Evolutionary conservation across 1,140 invertebrate genomes (phyloP), one percentile per base, ranked within the genome.

Genomic region (Mycetomoellerius zeteki): DNA sequence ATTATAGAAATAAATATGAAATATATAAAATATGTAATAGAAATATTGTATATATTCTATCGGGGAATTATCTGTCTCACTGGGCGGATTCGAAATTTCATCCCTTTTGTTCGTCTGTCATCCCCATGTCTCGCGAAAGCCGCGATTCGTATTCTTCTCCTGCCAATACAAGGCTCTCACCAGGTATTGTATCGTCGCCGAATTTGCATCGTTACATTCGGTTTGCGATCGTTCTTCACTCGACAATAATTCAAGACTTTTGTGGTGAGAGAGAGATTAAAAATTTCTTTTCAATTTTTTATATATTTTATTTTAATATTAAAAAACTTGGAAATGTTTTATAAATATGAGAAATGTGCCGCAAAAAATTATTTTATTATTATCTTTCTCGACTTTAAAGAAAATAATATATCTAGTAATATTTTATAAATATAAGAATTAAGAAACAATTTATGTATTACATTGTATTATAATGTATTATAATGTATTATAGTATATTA

Each of bases 51-150:
- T n/a, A 14, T 65, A 65, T 67, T 65, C 19, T 30, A 21, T 10
- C 54, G 30, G 19, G 21, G 37, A 65, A 33, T 85, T 85, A 60
- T 72, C 33, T 75, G 33, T 75, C 37, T n/a, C 14, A 37, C 54
- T 1, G 54, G 37, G 24, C 80, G 37, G 54, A 75, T 84, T 62
- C 43, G 56, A 50, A 33, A 75, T 60, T 54, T 84, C 69, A 75
- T 84, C 54, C 4, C 52, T 84, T 84, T 84, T 84, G 69, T 84
- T 84, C 80, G 69, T 84, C 80, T 84, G 80, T 84, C 80, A 84
- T 84, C 56, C 54, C 80, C 69, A 75, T 21, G 19, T 75, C 54
- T 73, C 65, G 67, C 56, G 24, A 73, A 73, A 60, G 54, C 54
- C 54, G 54, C 56, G 64, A 56, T 81, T 62, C 78, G 78, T 81